Conservation (phyloP, 30 jellyfish, hydroid and myxozoan genomes). For the Hydractinia echinata region DNA sequence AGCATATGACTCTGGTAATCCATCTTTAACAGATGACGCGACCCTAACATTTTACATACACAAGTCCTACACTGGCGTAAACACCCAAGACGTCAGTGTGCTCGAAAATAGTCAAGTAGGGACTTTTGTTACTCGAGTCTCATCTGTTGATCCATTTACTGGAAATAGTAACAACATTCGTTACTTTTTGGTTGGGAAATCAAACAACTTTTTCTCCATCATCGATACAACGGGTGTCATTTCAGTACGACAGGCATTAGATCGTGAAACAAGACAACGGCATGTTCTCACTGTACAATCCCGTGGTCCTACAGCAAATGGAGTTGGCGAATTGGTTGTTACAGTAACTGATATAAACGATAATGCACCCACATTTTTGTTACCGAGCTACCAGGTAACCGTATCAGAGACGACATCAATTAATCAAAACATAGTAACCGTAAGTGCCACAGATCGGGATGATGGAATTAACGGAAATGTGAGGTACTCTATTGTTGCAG, state of each 20-base stretch:
- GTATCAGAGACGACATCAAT: constrained; percentile 66
- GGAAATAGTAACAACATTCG: background rate
- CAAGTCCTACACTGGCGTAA: constrained; percentile 34
- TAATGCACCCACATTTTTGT: constrained; percentile 55
- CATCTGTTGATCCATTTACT: constrained; percentile 17
- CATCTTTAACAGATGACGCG: constrained; percentile 26
- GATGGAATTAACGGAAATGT: constrained; percentile 43
- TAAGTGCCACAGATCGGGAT: constrained; percentile 66
- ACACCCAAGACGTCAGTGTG: background rate
- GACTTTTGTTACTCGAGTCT: constrained; percentile 19
- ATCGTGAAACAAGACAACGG: constrained; percentile 36
- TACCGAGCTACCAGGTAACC: constrained; percentile 41
- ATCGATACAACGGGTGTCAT: constrained; percentile 46
- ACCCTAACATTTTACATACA: constrained; percentile 52
- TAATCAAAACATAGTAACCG: constrained; percentile 40
- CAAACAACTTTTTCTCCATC: constrained; percentile 37
- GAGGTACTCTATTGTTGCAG: constrained; percentile 37
- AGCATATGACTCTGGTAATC: constrained; percentile 64
- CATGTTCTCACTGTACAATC: constrained; percentile 27
- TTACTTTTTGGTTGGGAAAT: constrained; percentile 27
- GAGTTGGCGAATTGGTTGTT: constrained; percentile 18
- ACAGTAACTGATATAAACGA: constrained; percentile 71
- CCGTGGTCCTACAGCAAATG: constrained; percentile 35
- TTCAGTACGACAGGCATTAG: constrained; percentile 23
- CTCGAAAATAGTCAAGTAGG: constrained; percentile 6